Percentiles rank a stretch among this genome's conserved stretches.
These are phyloP conservation scores for Sarcophaga subvicina DNA, from an alignment of 2,888 invertebrate species.

Conservation along the genomic window DNA sequence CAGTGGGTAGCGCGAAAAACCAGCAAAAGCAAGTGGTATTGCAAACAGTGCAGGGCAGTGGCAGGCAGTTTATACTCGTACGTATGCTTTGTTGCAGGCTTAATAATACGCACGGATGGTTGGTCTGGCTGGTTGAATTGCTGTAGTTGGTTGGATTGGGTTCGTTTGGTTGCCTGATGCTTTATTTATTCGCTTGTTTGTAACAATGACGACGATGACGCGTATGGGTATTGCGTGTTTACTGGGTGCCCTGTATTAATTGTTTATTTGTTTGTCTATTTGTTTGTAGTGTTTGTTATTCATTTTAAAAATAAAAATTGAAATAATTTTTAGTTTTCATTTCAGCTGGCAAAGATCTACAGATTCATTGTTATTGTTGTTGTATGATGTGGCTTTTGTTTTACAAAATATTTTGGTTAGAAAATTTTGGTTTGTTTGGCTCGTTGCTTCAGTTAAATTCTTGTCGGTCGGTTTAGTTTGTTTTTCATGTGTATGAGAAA, in stretches of 20 bases:
- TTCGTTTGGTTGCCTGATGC: background rate
- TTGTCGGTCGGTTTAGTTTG: constrained; percentile 24
- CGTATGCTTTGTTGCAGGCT: background rate
- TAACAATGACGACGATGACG: background rate
- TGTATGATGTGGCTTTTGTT: constrained; percentile 62
- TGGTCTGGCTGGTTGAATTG: background rate
- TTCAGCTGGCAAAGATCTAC: constrained; percentile 25
- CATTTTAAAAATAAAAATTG: constrained; percentile 20
- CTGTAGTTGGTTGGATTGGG: background rate
- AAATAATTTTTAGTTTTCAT: constrained; percentile 20
- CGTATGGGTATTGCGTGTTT: constrained; percentile 35
- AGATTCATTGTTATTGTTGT: background rate
- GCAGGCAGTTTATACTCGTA: background rate
- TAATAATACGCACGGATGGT: constrained; percentile 22
- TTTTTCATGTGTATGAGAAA: constrained; percentile 37
- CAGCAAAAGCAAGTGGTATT: background rate
- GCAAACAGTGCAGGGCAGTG: background rate
- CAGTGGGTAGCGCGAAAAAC: constrained; percentile 25
- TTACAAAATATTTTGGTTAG: constrained; percentile 64
- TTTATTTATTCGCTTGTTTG: constrained; percentile 25
- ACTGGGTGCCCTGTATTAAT: constrained; percentile 37
- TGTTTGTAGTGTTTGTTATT: constrained; percentile 30
- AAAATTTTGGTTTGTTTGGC: constrained; percentile 58
- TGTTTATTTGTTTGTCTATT: constrained; percentile 43
- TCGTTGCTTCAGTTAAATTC: constrained; percentile 54